Evolutionary conservation across 1,140 invertebrate species (phyloP), one percentile per base, ranked within the genome.

Genomic region (Asobara japonica): DNA sequence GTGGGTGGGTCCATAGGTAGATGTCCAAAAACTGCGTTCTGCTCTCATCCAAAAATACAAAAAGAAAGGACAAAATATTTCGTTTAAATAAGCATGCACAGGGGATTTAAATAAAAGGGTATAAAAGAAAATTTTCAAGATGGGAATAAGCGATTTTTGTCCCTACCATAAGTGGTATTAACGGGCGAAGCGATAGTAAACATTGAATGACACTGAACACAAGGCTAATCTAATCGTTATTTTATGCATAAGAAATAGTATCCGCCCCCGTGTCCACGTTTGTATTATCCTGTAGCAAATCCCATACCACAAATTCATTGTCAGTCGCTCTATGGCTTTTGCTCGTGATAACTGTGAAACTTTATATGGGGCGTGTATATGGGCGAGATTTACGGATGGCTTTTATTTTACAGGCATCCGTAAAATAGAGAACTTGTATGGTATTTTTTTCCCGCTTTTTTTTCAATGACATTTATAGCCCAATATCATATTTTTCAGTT

Each of bases 211-310:
- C 70, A 45, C 61, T 71, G 45, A 56, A 56, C 33, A 56, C 51
- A 16, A 41, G 25, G 33, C 51, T 60, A 25, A 41, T 51, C 71
- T 72, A 72, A 72, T 72, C 71, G 71, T 72, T 72, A 72, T 72
- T 72, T 72, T 62, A 72, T 72, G 71, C 67, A 67, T 72, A 72
- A 72, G 71, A 68, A 60, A 72, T 67, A 72, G 65, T 33, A 71
- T 30, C 30, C 65, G 33, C 51, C 31, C 27, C 27, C 29, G 25
- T 62, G 29, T 6, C 27, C 67, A n/a, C 22, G 36, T n/a, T n/a
- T n/a, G 31, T 62, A 62, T 62, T 62, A 62, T 62, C 29, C n/a
- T 62, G 29, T 62, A 27, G 22, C 51, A 18, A 22, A 62, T 62
- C 29, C 29, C 2, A 13, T n/a, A 16, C 18, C 29, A 18, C 29